Percentiles rank a stretch among this genome's conserved stretches.
phyloP scores from a whole-genome alignment of 2,888 invertebrate species.

The Flexamia atlantica region DNA sequence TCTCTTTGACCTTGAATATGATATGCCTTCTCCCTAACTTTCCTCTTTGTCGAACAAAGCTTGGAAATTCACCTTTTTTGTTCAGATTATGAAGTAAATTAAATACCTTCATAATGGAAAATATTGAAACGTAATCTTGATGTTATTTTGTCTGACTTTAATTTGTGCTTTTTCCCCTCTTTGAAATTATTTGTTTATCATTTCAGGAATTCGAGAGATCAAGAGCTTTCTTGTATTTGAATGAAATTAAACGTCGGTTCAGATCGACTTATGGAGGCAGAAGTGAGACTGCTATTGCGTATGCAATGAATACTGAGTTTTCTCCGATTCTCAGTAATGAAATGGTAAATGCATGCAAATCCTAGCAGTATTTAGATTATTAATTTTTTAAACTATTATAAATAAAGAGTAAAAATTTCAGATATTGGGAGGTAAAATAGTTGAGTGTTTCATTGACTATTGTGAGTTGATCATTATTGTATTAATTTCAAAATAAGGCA shows the following conservation, averaged over 20 bases:
- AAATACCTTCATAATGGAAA: too few relatives aligned
- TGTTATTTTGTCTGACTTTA: too few relatives aligned
- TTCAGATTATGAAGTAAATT: too few relatives aligned
- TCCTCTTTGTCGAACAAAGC: too few relatives aligned
- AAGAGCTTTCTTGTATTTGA: slow-evolving; percentile 92
- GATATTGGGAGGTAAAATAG: too few relatives aligned
- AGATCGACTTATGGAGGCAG: slow-evolving; percentile 88
- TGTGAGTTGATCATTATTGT: too few relatives aligned
- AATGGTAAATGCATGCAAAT: slow-evolving; percentile 85
- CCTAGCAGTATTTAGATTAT: too few relatives aligned
- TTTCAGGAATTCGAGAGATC: slow-evolving; percentile 95
- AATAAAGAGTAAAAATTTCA: too few relatives aligned
- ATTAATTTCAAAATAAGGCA: too few relatives aligned
- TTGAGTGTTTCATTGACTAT: too few relatives aligned
- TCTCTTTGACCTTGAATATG: slow-evolving; percentile 20
- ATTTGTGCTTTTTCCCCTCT: not conserved
- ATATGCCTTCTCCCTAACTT: slow-evolving; percentile 5
- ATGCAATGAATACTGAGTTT: slow-evolving; percentile 98
- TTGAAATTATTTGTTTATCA: not conserved
- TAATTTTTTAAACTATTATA: slow-evolving; percentile 50
- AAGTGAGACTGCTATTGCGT: slow-evolving; percentile 92
- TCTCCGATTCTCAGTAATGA: slow-evolving; percentile 89
- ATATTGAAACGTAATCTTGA: too few relatives aligned
- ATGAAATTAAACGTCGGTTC: slow-evolving; percentile 94
- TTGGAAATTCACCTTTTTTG: too few relatives aligned